These are phyloP conservation scores for Babyrousa celebensis DNA, from an alignment of 2,797 vertebrate species.

Conservation along the genomic window DNA sequence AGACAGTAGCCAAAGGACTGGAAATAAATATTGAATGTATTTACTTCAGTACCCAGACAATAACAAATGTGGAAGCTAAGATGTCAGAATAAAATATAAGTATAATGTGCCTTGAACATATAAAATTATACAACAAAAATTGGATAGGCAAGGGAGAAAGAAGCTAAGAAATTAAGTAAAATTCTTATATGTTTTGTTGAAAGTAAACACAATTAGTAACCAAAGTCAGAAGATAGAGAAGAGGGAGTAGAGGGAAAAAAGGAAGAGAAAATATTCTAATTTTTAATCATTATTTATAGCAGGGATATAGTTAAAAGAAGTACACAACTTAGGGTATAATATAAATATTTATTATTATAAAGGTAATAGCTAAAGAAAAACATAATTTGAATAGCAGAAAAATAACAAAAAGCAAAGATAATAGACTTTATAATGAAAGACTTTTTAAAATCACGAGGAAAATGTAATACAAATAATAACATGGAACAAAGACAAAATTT, in stretches of 20 bases:
- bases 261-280: not conserved
- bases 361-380: constrained; percentile 11
- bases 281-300: not conserved
- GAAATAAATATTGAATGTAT: not conserved
- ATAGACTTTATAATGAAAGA: not conserved
- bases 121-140: constrained; percentile 11
- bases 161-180: not conserved
- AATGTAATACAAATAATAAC: not conserved
- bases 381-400: not conserved
- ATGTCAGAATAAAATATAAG: constrained; percentile 8
- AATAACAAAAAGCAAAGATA: not conserved
- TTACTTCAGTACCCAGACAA: not conserved
- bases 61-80: not conserved
- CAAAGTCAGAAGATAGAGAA: not conserved
- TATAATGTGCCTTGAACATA: not conserved
- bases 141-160: not conserved
- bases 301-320: not conserved
- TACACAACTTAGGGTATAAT: not conserved
- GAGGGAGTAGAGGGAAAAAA: not conserved
- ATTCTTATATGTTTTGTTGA: not conserved
- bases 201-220: not conserved
- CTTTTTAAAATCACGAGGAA: constrained; percentile 12
- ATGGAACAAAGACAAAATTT: not conserved
- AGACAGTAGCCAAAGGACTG: not conserved
- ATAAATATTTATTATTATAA: constrained; percentile 19